A percentile compares a stretch with the other conserved stretches of the same genome.
phyloP scores from a whole-genome alignment of 1,140 invertebrate species.

The Saccostrea cuccullata region DNA sequence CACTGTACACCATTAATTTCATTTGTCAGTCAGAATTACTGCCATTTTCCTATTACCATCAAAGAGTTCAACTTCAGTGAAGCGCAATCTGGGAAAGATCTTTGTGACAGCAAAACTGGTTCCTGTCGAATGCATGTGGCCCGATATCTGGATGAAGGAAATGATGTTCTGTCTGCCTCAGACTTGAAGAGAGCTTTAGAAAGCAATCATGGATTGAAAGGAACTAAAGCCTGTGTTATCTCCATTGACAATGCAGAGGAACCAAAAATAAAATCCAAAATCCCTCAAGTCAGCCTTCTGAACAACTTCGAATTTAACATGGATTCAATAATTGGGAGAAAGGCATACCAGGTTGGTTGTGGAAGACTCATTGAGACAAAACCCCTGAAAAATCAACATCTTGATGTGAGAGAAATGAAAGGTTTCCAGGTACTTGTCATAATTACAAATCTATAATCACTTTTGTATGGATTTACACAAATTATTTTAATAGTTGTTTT shows the following conservation, averaged over 20 bases:
- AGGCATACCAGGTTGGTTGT: constrained; percentile 45
- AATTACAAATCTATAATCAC: no score
- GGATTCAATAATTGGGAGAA: constrained; percentile 21
- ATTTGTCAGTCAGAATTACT: constrained; percentile 8
- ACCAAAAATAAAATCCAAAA: constrained; percentile 28
- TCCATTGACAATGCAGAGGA: not conserved
- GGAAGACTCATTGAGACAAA: not conserved
- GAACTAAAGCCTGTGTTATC: not conserved
- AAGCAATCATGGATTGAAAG: constrained; percentile 36
- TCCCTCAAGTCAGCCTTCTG: no score
- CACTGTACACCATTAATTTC: constrained; percentile 20
- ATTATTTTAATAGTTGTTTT: not conserved
- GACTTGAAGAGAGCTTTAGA: constrained; percentile 38
- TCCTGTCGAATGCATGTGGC: constrained; percentile 32
- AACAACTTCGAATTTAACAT: not conserved
- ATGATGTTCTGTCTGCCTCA: constrained; percentile 32
- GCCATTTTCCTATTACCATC: constrained; percentile 20
- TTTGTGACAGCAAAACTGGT: constrained; percentile 40
- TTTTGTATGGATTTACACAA: no score
- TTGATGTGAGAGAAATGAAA: no score
- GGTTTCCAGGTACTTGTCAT: no score
- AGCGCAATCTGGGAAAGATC: constrained; percentile 25
- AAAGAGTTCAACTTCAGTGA: constrained; percentile 36
- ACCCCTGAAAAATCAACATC: no score
- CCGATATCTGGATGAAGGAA: constrained; percentile 37